phyloP scores from a whole-genome alignment of 2,888 invertebrate genomes.

The Drosophila mayaguana region DNA sequence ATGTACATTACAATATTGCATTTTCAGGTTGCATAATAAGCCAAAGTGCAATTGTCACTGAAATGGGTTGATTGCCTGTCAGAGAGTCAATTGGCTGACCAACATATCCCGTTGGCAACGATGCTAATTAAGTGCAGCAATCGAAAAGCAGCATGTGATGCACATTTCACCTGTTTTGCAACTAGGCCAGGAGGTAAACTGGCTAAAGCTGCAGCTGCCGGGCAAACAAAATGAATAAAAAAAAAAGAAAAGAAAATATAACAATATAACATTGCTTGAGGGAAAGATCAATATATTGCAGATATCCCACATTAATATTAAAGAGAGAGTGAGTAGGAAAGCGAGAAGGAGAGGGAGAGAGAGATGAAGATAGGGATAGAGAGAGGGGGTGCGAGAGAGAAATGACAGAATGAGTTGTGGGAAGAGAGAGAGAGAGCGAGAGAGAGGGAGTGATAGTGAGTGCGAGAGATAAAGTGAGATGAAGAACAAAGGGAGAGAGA shows the following conservation, averaged over 20 bases:
- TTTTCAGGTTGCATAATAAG: conserved; percentile 63
- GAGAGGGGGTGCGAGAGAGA: too few species aligned
- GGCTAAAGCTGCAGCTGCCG: neutral
- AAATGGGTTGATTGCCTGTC: conserved; percentile 53
- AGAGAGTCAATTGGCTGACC: conserved; percentile 38
- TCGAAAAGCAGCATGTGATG: conserved; percentile 27
- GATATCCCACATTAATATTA: neutral
- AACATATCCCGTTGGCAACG: conserved; percentile 46
- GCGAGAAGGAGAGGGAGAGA: too few species aligned
- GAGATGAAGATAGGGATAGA: too few species aligned
- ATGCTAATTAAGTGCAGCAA: conserved; percentile 61
- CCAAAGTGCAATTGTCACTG: conserved; percentile 67
- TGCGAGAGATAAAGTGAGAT: too few species aligned
- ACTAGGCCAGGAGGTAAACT: neutral
- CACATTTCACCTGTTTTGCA: conserved; percentile 10
- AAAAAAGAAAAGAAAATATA: neutral
- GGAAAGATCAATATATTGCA: neutral
- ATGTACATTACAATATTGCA: conserved; percentile 32
- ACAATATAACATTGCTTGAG: neutral
- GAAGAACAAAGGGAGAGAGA: too few species aligned
- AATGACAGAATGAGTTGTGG: too few species aligned
- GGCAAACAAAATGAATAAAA: neutral
- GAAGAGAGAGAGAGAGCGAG: too few species aligned
- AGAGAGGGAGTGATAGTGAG: too few species aligned
- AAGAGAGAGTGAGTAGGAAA: too few species aligned